Evolutionary conservation across 1,140 invertebrate genomes (phyloP).

Genomic region (Prorops nasuta): DNA sequence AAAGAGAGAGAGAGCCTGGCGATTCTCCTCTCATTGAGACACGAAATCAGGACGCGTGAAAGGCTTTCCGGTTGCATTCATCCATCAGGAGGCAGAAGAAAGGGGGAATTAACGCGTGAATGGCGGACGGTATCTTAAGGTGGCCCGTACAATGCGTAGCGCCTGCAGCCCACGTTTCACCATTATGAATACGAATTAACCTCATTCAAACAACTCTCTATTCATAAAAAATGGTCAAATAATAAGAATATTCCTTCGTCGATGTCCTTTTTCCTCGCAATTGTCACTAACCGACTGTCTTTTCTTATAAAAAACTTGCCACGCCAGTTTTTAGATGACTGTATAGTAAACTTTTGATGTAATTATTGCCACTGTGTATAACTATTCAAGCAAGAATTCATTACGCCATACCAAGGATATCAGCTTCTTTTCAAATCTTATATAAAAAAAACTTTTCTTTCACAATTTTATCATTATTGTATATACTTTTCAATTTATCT

Average conservation of each 20-base stretch:
- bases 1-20: background rate
- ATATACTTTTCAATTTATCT: too few species aligned
- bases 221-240: conserved; percentile 21
- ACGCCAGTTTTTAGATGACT: too few species aligned
- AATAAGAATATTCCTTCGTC: conserved; percentile 15
- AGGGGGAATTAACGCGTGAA: conserved; percentile 45
- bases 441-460: too few species aligned
- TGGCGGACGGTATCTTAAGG: conserved; percentile 10
- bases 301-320: too few species aligned
- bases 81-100: conserved; percentile 29
- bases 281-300: too few species aligned
- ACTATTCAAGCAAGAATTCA: too few species aligned
- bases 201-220: conserved; percentile 30
- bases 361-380: too few species aligned
- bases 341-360: too few species aligned
- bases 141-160: conserved; percentile 18
- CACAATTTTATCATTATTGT: too few species aligned
- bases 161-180: conserved; percentile 12
- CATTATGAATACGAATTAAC: conserved; percentile 48
- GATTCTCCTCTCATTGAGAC: conserved; percentile 21
- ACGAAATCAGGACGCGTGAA: conserved; percentile 44
- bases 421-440: too few species aligned
- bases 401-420: too few species aligned
- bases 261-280: conserved; percentile 5
- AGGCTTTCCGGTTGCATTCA: conserved; percentile 47